Evolutionary conservation across 2,888 invertebrate genomes (phyloP).

Genomic region (Nasonia oneida): DNA sequence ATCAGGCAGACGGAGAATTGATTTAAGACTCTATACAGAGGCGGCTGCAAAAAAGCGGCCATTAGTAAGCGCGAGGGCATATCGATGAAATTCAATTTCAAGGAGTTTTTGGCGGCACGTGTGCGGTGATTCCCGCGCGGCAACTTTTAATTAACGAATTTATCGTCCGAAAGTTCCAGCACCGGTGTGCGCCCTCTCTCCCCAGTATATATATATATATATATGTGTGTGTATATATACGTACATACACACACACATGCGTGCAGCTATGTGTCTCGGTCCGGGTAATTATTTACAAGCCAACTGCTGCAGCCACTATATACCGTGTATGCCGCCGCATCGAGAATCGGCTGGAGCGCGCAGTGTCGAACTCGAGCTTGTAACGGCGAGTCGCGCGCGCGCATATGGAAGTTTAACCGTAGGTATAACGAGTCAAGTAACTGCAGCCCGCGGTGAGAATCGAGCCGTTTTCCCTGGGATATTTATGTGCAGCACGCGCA

Average conservation of each 20-base stretch:
- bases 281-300: slow-evolving; percentile 46
- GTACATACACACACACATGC: too few species aligned
- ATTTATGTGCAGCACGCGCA: background rate
- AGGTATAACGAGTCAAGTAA: slow-evolving; percentile 23
- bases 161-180: slow-evolving; percentile 26
- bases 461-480: background rate
- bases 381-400: slow-evolving; percentile 13
- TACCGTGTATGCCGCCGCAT: background rate
- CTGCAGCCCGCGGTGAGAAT: background rate
- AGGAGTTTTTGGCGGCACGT: slow-evolving; percentile 9
- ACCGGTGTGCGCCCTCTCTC: background rate
- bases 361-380: slow-evolving; percentile 27
- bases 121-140: background rate
- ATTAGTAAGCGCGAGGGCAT: background rate
- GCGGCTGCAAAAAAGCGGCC: background rate
- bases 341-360: slow-evolving; percentile 13
- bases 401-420: slow-evolving; percentile 25
- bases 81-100: slow-evolving; percentile 25
- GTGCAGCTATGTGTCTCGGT: background rate
- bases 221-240: background rate
- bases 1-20: background rate
- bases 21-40: background rate
- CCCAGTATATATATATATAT: background rate
- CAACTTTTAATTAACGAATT: slow-evolving; percentile 38
- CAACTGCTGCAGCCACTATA: background rate